phyloP scores from a whole-genome alignment of 2,113 vertebrate species.

The Trematomus loennbergii region DNA sequence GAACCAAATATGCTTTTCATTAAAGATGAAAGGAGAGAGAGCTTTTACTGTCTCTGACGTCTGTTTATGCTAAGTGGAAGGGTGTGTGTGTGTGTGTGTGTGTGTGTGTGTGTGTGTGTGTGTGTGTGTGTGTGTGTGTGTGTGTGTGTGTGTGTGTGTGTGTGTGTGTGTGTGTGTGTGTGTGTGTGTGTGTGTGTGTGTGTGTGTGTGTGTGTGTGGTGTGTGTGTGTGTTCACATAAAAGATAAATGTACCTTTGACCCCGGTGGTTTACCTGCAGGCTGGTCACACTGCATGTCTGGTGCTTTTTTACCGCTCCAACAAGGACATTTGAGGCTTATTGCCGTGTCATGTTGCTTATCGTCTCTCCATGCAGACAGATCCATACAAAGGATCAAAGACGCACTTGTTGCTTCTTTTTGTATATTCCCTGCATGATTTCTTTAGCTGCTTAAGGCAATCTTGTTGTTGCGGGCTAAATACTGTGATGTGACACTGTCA shows the following conservation, averaged over 20 bases:
- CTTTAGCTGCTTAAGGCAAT: background rate
- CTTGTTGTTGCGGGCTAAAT: no score
- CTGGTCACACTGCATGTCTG: conserved; percentile 5
- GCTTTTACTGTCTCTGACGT: conserved; percentile 68
- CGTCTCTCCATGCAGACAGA: background rate
- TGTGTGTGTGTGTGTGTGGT: conserved; percentile 35
- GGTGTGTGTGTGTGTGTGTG: conserved; percentile 13
- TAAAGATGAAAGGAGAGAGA: conserved; percentile 74
- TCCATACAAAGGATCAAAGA: background rate
- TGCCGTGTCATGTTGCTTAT: background rate
- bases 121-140: conserved; percentile 36
- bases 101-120: conserved; percentile 34
- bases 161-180: conserved; percentile 13
- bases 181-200: conserved; percentile 34
- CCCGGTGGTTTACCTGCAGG: conserved; percentile 46
- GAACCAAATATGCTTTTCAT: conserved; percentile 74
- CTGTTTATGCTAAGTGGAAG: conserved; percentile 56
- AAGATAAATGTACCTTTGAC: conserved; percentile 54
- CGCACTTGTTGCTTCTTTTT: conserved; percentile 4
- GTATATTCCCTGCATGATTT: background rate
- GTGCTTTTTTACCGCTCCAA: background rate
- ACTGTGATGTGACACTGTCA: background rate
- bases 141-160: conserved; percentile 34
- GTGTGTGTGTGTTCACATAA: conserved; percentile 34
- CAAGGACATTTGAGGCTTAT: background rate